Conservation (phyloP, 2,888 invertebrate species). For the Hypolimnas misippus region DNA sequence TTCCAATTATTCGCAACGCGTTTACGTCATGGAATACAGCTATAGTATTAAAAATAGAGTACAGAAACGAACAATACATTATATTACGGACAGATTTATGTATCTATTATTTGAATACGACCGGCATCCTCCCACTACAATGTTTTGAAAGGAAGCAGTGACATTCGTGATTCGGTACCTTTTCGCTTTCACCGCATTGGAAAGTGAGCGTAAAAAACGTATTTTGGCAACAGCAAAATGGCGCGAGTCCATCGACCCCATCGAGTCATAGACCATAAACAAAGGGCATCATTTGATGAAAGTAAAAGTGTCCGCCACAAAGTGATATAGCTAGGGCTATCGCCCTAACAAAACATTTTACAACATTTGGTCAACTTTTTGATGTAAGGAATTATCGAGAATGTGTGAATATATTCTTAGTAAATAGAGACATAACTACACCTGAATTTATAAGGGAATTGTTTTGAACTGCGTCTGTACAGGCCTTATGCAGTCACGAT, state of each 20-base stretch:
- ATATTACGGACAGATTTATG: slow-evolving; percentile 57
- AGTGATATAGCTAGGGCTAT: background rate
- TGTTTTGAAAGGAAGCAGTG: slow-evolving; percentile 80
- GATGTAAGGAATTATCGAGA: background rate
- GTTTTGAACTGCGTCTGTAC: slow-evolving; percentile 22
- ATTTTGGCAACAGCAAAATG: slow-evolving; percentile 80
- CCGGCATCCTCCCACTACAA: slow-evolving; percentile 76
- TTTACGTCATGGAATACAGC: slow-evolving; percentile 9
- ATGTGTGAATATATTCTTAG: background rate
- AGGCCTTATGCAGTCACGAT: slow-evolving; percentile 65
- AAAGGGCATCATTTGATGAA: slow-evolving; percentile 77
- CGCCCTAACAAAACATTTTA: background rate
- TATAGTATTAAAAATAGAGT: slow-evolving; percentile 18
- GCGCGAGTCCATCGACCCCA: slow-evolving; percentile 74
- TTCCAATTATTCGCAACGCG: slow-evolving; percentile 5
- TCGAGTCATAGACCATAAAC: slow-evolving; percentile 72
- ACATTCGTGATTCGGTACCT: slow-evolving; percentile 70
- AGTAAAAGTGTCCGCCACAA: slow-evolving; percentile 70
- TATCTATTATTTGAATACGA: slow-evolving; percentile 67
- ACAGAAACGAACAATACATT: slow-evolving; percentile 60
- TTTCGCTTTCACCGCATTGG: slow-evolving; percentile 84
- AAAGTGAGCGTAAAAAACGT: slow-evolving; percentile 83
- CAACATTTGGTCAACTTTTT: background rate
- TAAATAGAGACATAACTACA: background rate
- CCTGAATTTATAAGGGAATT: background rate